These are phyloP conservation scores for Eira barbara DNA, from an alignment of 2,113 vertebrate species.

Conservation along the genomic window DNA sequence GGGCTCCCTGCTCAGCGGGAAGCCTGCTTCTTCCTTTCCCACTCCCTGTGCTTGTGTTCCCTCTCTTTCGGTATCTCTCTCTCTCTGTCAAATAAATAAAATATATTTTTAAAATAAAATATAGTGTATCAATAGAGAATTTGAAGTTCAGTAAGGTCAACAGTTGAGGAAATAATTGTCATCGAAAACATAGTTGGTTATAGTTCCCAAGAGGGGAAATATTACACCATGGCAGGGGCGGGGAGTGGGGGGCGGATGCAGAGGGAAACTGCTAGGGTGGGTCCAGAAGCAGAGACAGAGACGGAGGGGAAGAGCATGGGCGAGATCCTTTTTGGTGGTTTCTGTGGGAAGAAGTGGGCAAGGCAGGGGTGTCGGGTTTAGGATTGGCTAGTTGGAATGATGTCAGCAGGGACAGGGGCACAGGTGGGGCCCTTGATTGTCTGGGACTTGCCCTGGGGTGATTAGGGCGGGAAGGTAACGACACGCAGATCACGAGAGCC, in stretches of 20 bases:
- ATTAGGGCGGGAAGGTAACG: not conserved
- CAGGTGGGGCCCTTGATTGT: not conserved
- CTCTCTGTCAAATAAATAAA: too few relatives aligned
- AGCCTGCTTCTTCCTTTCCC: too few relatives aligned
- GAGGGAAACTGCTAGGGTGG: not conserved
- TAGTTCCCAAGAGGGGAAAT: not conserved
- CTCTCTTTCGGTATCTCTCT: too few relatives aligned
- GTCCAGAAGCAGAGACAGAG: not conserved
- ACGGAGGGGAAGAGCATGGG: not conserved
- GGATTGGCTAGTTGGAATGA: not conserved
- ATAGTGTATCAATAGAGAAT: not conserved
- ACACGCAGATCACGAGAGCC: not conserved
- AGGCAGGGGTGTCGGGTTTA: too few relatives aligned
- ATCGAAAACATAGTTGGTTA: not conserved
- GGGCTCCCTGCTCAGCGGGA: too few relatives aligned
- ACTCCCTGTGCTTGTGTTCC: too few relatives aligned
- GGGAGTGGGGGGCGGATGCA: too few relatives aligned
- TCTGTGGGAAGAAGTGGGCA: not conserved
- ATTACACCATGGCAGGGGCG: accelerated
- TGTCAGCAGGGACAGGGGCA: not conserved
- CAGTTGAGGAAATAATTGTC: not conserved
- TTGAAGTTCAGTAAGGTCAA: not conserved
- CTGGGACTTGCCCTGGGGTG: not conserved
- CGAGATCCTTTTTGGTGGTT: not conserved
- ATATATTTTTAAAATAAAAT: not conserved